A percentile compares a stretch with the other conserved stretches of the same genome.
phyloP scores from a whole-genome alignment of 2,797 vertebrate species.

The Macrochelys suwanniensis region DNA sequence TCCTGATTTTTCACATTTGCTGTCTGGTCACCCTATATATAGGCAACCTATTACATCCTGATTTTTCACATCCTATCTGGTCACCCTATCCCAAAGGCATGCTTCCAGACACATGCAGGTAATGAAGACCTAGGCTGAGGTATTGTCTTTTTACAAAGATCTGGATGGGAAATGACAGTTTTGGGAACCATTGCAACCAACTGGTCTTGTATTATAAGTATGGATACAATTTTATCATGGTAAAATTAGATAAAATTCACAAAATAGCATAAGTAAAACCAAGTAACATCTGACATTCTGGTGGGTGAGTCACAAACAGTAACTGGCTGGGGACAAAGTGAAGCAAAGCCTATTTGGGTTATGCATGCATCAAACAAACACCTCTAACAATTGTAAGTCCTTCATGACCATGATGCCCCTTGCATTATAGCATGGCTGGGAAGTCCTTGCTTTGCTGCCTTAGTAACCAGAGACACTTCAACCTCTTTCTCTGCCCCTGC shows the following conservation, averaged over 20 bases:
- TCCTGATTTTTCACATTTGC: too few relatives aligned
- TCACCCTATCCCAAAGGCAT: background rate
- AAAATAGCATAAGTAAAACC: background rate
- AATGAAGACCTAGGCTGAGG: background rate
- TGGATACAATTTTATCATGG: background rate
- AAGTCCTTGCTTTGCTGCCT: background rate
- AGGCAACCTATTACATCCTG: background rate
- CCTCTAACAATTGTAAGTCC: background rate
- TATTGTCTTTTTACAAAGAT: background rate
- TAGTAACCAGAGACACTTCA: background rate
- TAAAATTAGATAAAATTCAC: background rate
- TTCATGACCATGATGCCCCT: background rate
- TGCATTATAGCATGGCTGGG: background rate
- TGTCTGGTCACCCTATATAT: too few relatives aligned
- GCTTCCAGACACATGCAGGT: background rate
- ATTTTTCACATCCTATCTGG: background rate
- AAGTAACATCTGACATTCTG: background rate
- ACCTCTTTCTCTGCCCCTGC: background rate
- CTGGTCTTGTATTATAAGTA: accelerated
- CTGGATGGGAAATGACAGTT: background rate
- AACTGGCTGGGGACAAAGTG: background rate
- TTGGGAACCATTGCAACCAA: background rate
- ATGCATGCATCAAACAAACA: background rate
- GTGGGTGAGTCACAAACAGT: background rate
- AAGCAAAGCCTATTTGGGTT: background rate